These are phyloP conservation scores for Brachymystax lenok DNA, from an alignment of 2,797 vertebrate species.

Conservation along the genomic window DNA sequence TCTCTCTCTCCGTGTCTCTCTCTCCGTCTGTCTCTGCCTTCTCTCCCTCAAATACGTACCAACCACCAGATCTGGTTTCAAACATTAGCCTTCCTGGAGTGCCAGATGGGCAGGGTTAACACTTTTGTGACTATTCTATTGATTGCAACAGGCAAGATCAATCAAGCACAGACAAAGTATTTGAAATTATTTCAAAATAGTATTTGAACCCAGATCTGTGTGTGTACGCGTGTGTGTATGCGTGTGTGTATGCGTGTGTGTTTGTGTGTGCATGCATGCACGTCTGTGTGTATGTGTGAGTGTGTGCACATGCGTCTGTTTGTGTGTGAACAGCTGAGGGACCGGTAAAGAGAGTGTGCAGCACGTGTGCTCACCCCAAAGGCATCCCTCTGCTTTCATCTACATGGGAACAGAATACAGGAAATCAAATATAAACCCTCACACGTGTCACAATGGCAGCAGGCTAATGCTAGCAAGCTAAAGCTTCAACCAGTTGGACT, in stretches of 20 bases:
- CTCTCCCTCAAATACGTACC: not conserved
- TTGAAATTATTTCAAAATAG: too few relatives aligned
- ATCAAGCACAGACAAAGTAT: too few relatives aligned
- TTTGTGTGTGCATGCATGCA: not conserved
- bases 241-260: too few relatives aligned
- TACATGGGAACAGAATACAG: slow-evolving; percentile 33
- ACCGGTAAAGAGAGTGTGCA: slow-evolving; percentile 46
- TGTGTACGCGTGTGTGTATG: too few relatives aligned
- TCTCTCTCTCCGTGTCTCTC: not conserved
- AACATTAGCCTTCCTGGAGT: too few relatives aligned
- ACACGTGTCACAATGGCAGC: slow-evolving; percentile 15
- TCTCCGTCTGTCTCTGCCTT: not conserved
- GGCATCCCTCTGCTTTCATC: slow-evolving; percentile 64
- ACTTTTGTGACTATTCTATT: too few relatives aligned
- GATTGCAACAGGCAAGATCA: too few relatives aligned
- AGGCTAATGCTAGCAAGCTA: slow-evolving; percentile 6
- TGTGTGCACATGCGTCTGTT: not conserved
- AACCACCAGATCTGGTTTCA: too few relatives aligned
- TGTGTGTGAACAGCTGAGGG: slow-evolving; percentile 70
- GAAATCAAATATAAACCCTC: slow-evolving; percentile 46
- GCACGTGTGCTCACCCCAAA: slow-evolving; percentile 68
- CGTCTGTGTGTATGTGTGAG: not conserved
- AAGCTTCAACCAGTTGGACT: slow-evolving; percentile 18
- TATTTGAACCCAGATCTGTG: too few relatives aligned
- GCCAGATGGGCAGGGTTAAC: too few relatives aligned